phyloP scores from a whole-genome alignment of 1,140 invertebrate genomes.

The Chymomyza costata region DNA sequence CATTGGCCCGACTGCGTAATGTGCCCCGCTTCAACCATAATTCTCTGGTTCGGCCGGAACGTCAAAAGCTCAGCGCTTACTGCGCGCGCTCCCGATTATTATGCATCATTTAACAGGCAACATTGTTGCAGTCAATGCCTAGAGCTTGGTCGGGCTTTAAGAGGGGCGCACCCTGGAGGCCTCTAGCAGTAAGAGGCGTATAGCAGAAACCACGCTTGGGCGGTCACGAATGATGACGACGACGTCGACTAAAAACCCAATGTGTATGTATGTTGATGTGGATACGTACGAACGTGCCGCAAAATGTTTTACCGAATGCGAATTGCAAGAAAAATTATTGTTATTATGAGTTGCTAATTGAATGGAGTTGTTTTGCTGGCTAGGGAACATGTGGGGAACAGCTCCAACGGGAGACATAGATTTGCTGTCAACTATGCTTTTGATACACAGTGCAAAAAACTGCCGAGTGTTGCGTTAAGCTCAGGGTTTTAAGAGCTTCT shows the following conservation, averaged over 20 bases:
- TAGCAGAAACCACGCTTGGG: conserved; percentile 3
- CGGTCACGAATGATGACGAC: conserved; percentile 50
- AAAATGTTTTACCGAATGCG: conserved; percentile 68
- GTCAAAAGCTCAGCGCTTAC: conserved; percentile 51
- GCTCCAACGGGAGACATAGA: conserved; percentile 2
- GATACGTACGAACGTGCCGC: conserved; percentile 53
- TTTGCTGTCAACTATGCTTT: no score
- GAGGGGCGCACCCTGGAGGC: conserved; percentile 4
- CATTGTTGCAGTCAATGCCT: conserved; percentile 70
- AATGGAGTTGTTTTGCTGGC: conserved; percentile 63
- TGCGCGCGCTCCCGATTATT: conserved; percentile 51
- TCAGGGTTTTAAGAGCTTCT: no score
- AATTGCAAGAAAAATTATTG: conserved; percentile 67
- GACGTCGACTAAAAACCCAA: no score
- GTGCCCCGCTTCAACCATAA: not conserved
- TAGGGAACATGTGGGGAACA: conserved; percentile 1
- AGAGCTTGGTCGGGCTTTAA: conserved; percentile 21
- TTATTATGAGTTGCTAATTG: conserved; percentile 73
- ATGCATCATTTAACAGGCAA: conserved; percentile 71
- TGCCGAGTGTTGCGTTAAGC: not conserved
- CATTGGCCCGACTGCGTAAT: conserved; percentile 21
- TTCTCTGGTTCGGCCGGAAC: no score
- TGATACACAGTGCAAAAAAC: conserved; percentile 27
- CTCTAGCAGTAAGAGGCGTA: no score
- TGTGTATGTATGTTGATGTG: not conserved